These are phyloP conservation scores for Emydoidea blandingii DNA, from an alignment of 2,797 vertebrate genomes.

Conservation along the genomic window DNA sequence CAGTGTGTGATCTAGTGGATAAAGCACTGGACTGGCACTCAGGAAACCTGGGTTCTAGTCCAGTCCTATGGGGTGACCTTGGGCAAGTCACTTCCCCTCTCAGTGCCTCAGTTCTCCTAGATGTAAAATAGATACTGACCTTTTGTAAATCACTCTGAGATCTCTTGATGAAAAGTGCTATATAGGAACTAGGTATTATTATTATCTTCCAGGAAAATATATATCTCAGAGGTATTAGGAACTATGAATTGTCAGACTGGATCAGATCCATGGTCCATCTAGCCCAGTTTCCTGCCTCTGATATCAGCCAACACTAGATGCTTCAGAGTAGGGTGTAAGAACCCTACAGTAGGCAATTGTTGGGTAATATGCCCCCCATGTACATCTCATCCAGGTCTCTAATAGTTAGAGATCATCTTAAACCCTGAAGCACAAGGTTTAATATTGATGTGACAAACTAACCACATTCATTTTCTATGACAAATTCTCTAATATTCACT, in stretches of 20 bases:
- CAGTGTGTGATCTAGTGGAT: not conserved
- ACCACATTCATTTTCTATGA: not conserved
- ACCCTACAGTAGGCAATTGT: not conserved
- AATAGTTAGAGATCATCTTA: not conserved
- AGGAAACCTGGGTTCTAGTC: not conserved
- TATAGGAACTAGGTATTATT: not conserved
- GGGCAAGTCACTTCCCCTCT: not conserved
- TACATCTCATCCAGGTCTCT: not conserved
- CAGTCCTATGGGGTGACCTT: not conserved
- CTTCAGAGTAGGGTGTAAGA: not conserved
- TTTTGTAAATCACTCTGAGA: not conserved
- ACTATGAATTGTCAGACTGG: not conserved
- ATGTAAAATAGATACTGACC: not conserved
- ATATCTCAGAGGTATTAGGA: not conserved
- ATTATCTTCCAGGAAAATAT: not conserved
- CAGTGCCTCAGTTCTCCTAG: not conserved
- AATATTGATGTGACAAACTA: not conserved
- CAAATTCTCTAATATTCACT: not conserved
- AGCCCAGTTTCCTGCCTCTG: not conserved
- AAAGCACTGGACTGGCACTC: not conserved
- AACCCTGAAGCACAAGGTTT: not conserved
- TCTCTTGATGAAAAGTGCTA: not conserved
- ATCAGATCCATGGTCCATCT: not conserved
- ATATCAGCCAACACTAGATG: not conserved
- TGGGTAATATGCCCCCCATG: not conserved